Percentiles rank a stretch among this genome's conserved stretches.
These are phyloP conservation scores for Felis chaus DNA, from an alignment of 2,113 vertebrate species.

Conservation along the genomic window DNA sequence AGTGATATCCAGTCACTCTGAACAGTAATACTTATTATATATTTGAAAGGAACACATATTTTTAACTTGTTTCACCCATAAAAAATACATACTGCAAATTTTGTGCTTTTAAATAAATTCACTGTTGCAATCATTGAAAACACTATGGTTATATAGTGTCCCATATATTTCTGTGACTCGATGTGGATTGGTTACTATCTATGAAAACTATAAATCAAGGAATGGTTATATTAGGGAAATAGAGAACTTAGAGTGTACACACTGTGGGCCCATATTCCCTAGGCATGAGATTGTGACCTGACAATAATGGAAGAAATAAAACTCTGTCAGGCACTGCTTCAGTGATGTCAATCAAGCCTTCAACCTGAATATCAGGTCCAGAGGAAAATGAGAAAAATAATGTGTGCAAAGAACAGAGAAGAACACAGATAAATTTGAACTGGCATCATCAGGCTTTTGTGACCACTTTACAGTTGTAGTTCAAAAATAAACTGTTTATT, in stretches of 20 bases:
- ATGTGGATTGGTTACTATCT: not conserved
- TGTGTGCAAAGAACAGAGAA: not conserved
- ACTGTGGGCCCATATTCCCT: not conserved
- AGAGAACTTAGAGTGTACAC: not conserved
- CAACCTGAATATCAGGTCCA: not conserved
- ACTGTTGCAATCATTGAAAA: not conserved
- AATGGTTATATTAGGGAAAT: not conserved
- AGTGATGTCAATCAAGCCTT: not conserved
- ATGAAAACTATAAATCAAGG: not conserved
- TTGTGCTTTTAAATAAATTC: not conserved
- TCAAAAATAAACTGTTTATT: constrained; percentile 2
- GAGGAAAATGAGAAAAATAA: constrained; percentile 26
- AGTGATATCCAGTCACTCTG: not conserved
- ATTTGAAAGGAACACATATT: not conserved
- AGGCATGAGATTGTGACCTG: not conserved
- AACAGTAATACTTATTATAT: not conserved
- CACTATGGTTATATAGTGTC: not conserved
- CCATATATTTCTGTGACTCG: not conserved
- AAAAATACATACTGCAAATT: not conserved
- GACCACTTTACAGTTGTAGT: not conserved
- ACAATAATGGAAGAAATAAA: constrained; percentile 43
- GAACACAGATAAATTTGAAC: not conserved
- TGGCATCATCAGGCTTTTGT: not conserved
- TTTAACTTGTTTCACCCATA: not conserved
- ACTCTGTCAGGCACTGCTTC: not conserved